phyloP scores from a whole-genome alignment of 2,113 vertebrate species.

The Cyanoramphus novaezelandiae region DNA sequence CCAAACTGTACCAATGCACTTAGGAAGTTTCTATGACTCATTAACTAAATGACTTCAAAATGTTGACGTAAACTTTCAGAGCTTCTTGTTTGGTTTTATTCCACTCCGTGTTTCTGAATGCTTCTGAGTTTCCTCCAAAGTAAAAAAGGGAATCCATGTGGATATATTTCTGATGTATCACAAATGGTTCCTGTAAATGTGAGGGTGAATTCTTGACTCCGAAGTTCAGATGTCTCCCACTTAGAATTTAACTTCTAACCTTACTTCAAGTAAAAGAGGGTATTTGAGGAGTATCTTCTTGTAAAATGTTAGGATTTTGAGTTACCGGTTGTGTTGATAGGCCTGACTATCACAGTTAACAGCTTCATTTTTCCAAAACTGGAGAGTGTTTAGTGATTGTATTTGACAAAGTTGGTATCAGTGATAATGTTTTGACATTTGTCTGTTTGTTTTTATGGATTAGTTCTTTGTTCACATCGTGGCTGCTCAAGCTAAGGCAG shows the following conservation, averaged over 20 bases:
- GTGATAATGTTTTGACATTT: not conserved
- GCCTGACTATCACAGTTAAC: not conserved
- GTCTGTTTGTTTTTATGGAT: not conserved
- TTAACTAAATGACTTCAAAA: not conserved
- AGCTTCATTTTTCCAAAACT: not conserved
- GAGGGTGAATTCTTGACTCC: not conserved
- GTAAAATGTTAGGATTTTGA: not conserved
- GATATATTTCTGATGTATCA: not conserved
- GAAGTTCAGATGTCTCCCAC: not conserved
- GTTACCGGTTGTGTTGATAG: not conserved
- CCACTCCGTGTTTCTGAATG: not conserved
- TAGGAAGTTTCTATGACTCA: not conserved
- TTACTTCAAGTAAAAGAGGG: not conserved
- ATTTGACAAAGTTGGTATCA: not conserved
- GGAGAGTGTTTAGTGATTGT: not conserved
- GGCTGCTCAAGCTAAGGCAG: conserved; percentile 8
- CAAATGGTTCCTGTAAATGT: not conserved
- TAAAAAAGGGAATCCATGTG: not conserved
- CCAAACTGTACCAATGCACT: not conserved
- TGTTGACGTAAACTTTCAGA: not conserved
- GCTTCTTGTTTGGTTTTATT: not conserved
- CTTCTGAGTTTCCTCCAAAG: not conserved
- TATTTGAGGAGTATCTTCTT: not conserved
- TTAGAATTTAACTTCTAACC: not conserved
- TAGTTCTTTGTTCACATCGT: not conserved